Base-by-base conservation (phyloP, 2,113 vertebrate genomes). In the Canis aureus region DNA sequence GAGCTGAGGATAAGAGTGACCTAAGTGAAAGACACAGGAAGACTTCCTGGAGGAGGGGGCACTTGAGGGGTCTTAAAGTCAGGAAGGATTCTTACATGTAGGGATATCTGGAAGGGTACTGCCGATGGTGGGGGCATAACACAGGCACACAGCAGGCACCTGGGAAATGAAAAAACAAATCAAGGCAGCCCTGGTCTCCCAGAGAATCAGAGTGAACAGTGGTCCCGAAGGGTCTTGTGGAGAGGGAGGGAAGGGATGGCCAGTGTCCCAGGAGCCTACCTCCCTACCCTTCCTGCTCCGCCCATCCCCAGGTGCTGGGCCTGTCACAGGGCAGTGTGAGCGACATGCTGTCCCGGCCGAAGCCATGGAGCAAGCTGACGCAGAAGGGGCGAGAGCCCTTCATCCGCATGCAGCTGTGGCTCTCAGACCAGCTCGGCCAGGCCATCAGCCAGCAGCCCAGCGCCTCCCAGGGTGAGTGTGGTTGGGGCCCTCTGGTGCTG, bases 341-440 rank as follows among this genome's bases (percentile, higher is more conserved):
- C 0, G 99, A 99, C 99, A 99, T 99, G 99, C 98, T 99, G 95
- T 99, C 99, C 0, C 98, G 99, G 71, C 99, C 99, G 60, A 99
- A 99, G 98, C 99, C 99, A 0, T 99, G 99, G 99, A 99, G 99
- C 98, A 99, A 99, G 98, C 99, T 99, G 97, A 99, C 99, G 0
- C 99, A 99, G 98, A 99, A 99, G 97, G 99, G 99, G 69, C 98
- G 99, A 32, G 99, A 99, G 98, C 99, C 99, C 6, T 99, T 99
- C 98, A 99, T 99, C 98, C 99, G 99, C 79, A 99, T 99, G 99
- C 99, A 99, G 98, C 99, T 99, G 94, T 99, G 99, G 99, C 98
- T 99, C 53, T 99, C 99, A 0, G 99, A 99, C 98, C 99, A 99
- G 98, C 99, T 99, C 13, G 99, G 99, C 89, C 99, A 99, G 96